These are phyloP conservation scores for Corella eumyota DNA, from an alignment of 23 tunicate genomes.

Conservation along the genomic window DNA sequence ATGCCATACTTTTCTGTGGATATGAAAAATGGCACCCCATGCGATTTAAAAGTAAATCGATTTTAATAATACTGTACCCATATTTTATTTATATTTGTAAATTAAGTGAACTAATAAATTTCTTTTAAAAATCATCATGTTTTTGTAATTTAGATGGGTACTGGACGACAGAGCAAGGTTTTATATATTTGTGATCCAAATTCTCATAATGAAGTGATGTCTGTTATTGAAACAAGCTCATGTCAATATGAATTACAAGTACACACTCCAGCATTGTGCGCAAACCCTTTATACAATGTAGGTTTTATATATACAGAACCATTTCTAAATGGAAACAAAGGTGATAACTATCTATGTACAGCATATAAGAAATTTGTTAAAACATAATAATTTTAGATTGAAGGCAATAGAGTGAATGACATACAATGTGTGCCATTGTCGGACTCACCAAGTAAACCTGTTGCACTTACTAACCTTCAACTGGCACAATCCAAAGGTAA, in stretches of 20 bases:
- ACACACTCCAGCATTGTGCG: constrained; percentile 57
- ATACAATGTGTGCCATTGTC: constrained; percentile 56
- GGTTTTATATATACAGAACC: not conserved
- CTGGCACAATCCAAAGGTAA: not conserved
- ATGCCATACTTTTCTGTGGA: constrained; percentile 67
- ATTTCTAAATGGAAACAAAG: no score
- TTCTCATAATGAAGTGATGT: constrained; percentile 32
- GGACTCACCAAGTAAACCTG: constrained; percentile 63
- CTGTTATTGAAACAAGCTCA: constrained; percentile 77
- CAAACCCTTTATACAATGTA: constrained; percentile 67
- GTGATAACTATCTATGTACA: no score
- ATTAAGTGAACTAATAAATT: not conserved
- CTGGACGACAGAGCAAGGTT: constrained; percentile 40
- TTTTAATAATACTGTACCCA: not conserved
- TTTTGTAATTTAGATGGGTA: constrained; percentile 20
- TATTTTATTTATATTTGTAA: not conserved
- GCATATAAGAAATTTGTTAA: no score
- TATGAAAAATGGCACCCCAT: constrained; percentile 76
- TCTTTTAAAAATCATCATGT: no score
- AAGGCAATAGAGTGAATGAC: constrained; percentile 39
- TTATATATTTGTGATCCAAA: constrained; percentile 62
- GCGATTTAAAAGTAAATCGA: constrained; percentile 61
- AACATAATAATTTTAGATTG: no score
- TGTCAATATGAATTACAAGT: constrained; percentile 93
- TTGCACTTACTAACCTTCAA: constrained; percentile 2